phyloP scores from a whole-genome alignment of 2,797 vertebrate genomes.

The Enteromius afrohamiltoni region DNA sequence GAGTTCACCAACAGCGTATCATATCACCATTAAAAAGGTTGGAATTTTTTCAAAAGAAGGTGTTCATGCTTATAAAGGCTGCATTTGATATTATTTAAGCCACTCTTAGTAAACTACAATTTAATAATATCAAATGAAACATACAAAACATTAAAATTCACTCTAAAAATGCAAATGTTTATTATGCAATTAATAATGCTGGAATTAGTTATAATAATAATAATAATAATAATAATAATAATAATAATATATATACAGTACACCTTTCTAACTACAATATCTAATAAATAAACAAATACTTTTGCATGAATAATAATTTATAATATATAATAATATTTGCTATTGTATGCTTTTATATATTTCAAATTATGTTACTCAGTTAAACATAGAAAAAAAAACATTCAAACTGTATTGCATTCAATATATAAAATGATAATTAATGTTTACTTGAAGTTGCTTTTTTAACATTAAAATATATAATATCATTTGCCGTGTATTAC shows the following conservation, averaged over 20 bases:
- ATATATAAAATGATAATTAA: background rate
- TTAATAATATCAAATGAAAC: too few species aligned
- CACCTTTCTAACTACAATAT: background rate
- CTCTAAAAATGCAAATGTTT: background rate
- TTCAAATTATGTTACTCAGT: too few species aligned
- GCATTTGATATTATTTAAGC: background rate
- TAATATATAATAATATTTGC: background rate
- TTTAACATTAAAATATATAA: too few species aligned
- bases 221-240: background rate
- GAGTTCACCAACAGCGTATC: too few species aligned
- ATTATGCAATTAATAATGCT: background rate
- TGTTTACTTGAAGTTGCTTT: background rate
- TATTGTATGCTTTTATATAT: background rate
- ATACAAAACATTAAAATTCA: background rate
- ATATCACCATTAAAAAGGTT: background rate
- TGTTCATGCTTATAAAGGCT: background rate
- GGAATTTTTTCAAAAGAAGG: too few species aligned
- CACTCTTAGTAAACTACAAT: too few species aligned
- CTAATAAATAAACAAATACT: background rate
- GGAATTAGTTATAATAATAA: background rate
- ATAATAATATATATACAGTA: too few species aligned
- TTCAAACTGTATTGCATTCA: background rate
- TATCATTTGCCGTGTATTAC: background rate
- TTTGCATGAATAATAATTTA: background rate
- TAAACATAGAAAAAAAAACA: too few species aligned